Conservation (phyloP, 2,888 invertebrate species). For the Graphium colonna region DNA sequence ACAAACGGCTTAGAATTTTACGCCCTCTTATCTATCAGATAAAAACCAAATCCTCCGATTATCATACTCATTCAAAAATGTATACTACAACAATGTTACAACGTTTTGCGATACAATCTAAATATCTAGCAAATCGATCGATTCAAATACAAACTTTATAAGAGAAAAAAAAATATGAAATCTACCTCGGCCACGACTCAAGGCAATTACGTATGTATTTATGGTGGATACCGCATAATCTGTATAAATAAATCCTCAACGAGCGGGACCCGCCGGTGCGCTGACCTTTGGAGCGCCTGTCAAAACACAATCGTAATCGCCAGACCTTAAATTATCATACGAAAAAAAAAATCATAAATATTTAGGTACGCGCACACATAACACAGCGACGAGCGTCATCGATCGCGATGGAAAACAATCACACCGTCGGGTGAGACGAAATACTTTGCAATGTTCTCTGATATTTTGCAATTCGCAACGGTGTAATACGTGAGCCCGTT, state of each 20-base stretch:
- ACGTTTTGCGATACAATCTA: constrained; percentile 6
- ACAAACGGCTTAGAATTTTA: too few relatives aligned
- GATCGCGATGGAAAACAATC: neutral
- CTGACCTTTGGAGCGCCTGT: constrained; percentile 11
- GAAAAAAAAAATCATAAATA: neutral
- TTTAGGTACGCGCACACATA: neutral
- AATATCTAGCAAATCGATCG: too few relatives aligned
- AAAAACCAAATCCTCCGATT: too few relatives aligned
- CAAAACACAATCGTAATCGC: constrained; percentile 9
- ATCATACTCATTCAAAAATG: too few relatives aligned
- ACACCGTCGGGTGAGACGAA: neutral
- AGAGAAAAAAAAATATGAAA: too few relatives aligned
- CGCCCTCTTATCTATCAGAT: too few relatives aligned
- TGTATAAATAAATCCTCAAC: constrained; percentile 4
- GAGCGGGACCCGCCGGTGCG: neutral
- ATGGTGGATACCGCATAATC: neutral
- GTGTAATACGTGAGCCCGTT: too few relatives aligned
- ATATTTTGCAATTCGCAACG: too few relatives aligned
- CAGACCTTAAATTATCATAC: neutral
- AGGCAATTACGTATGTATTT: neutral
- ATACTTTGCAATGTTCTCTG: too few relatives aligned
- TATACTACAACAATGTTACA: too few relatives aligned
- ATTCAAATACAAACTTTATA: too few relatives aligned
- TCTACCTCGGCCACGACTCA: neutral
- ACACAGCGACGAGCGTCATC: neutral